These are phyloP conservation scores for Ceyx margarethae DNA, from an alignment of 2,113 vertebrate species.

Conservation along the genomic window DNA sequence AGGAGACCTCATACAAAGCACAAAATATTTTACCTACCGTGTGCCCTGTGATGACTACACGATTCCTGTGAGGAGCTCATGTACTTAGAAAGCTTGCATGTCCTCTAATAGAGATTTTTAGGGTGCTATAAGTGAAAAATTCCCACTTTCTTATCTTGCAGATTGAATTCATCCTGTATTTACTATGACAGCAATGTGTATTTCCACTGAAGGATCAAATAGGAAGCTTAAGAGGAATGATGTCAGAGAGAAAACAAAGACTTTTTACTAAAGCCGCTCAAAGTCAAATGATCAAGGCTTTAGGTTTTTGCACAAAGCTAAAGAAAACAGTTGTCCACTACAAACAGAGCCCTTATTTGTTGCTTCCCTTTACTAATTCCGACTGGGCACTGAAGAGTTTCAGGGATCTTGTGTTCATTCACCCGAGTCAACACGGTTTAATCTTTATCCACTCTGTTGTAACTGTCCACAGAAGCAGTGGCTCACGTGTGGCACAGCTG, in stretches of 20 bases:
- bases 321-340: neutral
- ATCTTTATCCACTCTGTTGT: neutral
- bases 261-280: constrained; percentile 7
- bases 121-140: neutral
- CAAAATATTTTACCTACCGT: neutral
- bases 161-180: neutral
- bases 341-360: neutral
- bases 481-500: neutral
- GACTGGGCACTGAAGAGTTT: neutral
- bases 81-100: neutral
- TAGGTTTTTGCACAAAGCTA: neutral
- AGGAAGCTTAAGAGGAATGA: constrained; percentile 9
- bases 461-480: neutral
- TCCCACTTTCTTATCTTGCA: neutral
- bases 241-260: constrained; percentile 39
- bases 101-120: neutral
- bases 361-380: neutral
- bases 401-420: neutral
- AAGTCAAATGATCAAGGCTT: constrained; percentile 29
- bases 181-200: neutral
- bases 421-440: neutral
- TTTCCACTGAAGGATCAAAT: constrained; percentile 1
- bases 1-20: neutral
- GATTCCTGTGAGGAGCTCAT: neutral
- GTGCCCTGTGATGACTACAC: neutral